Percentiles rank a stretch among this genome's conserved stretches.
Conservation (phyloP, 92 coral and sea anemone species). For the Hydrozoanthus gracilis region DNA sequence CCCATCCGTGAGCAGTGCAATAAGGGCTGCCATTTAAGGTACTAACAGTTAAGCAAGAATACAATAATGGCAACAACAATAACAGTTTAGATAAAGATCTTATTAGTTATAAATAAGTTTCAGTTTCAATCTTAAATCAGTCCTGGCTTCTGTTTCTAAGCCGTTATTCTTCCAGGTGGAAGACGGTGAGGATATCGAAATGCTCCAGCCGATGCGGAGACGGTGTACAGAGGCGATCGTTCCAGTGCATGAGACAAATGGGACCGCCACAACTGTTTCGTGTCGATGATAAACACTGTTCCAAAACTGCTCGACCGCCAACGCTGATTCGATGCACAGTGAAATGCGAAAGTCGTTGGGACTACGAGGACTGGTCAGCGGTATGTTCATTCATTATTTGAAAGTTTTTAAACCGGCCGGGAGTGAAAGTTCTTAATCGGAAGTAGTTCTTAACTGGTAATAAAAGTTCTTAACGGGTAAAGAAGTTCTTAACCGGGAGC, state of each 20-base stretch:
- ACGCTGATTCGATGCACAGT: slow-evolving; percentile 70
- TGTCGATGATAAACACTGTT: slow-evolving; percentile 69
- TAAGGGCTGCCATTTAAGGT: slow-evolving; percentile 81
- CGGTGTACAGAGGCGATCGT: slow-evolving; percentile 74
- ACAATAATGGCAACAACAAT: neutral
- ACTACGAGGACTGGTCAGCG: slow-evolving; percentile 80
- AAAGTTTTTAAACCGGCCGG: too few species aligned
- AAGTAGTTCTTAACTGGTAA: too few species aligned
- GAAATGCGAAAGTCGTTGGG: slow-evolving; percentile 82
- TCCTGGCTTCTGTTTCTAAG: too few species aligned
- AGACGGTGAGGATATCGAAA: slow-evolving; percentile 29
- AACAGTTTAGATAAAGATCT: too few species aligned
- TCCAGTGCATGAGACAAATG: slow-evolving; percentile 66
- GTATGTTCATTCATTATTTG: slow-evolving; percentile 44
- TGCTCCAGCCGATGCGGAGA: slow-evolving; percentile 89
- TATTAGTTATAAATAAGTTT: too few species aligned
- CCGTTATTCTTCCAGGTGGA: slow-evolving; percentile 70
- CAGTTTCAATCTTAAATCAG: too few species aligned
- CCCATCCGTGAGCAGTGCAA: slow-evolving; percentile 81
- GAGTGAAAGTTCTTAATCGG: too few species aligned
- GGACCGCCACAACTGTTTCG: slow-evolving; percentile 49
- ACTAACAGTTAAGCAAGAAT: neutral
- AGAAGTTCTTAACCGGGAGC: too few species aligned
- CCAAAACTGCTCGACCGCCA: slow-evolving; percentile 65
- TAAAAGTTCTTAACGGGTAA: too few species aligned